These are phyloP conservation scores for Orthosia cruda DNA, from an alignment of 2,888 invertebrate genomes.

Conservation along the genomic window DNA sequence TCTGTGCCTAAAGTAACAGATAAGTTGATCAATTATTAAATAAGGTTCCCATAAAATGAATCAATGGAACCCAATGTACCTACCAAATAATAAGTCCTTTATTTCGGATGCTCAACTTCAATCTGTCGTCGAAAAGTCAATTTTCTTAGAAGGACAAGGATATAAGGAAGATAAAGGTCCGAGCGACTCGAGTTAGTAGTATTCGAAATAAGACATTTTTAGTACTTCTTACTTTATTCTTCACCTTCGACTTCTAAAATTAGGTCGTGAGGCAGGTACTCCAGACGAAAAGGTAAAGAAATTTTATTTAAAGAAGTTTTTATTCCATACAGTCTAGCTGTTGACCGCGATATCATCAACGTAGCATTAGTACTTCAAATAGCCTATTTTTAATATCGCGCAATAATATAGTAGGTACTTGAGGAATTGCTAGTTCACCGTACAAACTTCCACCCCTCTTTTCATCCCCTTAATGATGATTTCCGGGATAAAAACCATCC, in stretches of 20 bases:
- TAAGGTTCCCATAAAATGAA: background rate
- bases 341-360: too few species aligned
- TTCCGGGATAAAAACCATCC: too few species aligned
- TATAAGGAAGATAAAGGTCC: background rate
- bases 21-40: constrained; percentile 4
- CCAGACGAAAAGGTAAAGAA: constrained; percentile 15
- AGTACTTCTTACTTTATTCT: constrained; percentile 7
- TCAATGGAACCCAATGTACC: background rate
- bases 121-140: background rate
- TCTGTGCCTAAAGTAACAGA: too few species aligned
- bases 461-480: too few species aligned
- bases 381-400: too few species aligned
- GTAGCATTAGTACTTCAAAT: too few species aligned
- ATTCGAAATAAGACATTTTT: constrained; percentile 26
- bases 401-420: too few species aligned
- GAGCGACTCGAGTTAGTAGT: constrained; percentile 2
- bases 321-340: constrained; percentile 15
- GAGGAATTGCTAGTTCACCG: too few species aligned
- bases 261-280: constrained; percentile 34
- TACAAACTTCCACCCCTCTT: too few species aligned
- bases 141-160: background rate
- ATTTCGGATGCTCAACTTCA: background rate
- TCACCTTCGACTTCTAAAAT: constrained; percentile 37
- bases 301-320: constrained; percentile 22
- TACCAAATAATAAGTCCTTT: too few species aligned